Evolutionary conservation across 2,113 vertebrate species (phyloP).

Genomic region (Micromys minutus): DNA sequence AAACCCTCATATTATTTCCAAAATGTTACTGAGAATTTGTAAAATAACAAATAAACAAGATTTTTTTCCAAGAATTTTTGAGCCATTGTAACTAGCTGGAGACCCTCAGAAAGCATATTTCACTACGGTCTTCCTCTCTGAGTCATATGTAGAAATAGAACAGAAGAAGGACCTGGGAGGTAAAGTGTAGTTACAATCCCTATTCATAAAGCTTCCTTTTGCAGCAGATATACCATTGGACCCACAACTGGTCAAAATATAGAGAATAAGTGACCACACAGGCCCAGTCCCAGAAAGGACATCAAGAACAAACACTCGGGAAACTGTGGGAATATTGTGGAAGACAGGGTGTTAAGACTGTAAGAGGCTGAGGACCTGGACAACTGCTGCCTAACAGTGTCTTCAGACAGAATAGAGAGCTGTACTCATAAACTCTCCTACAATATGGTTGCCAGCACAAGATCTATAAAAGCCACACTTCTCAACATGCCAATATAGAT

Average conservation of each 20-base stretch:
- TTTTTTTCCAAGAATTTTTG: constrained; percentile 14
- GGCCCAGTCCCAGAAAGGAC: background rate
- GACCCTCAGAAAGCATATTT: background rate
- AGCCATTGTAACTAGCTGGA: background rate
- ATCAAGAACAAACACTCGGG: background rate
- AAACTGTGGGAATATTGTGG: background rate
- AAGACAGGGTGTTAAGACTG: background rate
- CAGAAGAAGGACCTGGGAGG: background rate
- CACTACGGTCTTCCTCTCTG: background rate
- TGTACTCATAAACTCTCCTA: background rate
- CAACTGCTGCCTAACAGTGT: background rate
- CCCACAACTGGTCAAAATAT: background rate
- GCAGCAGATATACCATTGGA: background rate
- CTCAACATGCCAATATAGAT: background rate
- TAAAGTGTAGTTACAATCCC: background rate
- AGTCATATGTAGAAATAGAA: background rate
- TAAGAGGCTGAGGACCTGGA: background rate
- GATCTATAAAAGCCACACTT: background rate
- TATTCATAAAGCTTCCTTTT: background rate
- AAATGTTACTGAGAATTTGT: background rate
- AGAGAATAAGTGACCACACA: background rate
- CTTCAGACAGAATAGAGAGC: background rate
- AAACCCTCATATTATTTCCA: background rate
- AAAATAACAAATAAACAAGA: constrained; percentile 41
- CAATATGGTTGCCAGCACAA: background rate